Base-by-base conservation (phyloP, 2,888 invertebrate species). In the Tachina grossa region DNA sequence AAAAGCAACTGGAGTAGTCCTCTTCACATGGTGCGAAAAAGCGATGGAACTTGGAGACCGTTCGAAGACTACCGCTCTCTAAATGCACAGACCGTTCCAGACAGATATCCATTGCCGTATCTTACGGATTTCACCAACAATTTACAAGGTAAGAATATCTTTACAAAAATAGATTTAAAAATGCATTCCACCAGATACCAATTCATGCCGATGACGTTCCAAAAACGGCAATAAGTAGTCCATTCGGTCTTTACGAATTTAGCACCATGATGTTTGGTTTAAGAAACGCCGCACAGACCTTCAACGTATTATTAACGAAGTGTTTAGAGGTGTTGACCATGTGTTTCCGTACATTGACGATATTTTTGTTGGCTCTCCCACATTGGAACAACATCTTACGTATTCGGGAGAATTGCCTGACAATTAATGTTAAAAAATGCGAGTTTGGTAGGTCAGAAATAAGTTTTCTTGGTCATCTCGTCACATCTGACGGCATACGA, bases 61-160 rank as follows among this genome's bases (percentile, higher is more conserved):
- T 41, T 41, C n/a, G 61, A 41, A 3, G 41, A 61, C 61, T 61
- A 61, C 39, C 61, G 61, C 10, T n/a, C 61, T 6, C 31, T 61
- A 9, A 41, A 61, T 13, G 41, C 61, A 6, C 61, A 61, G 5
- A 61, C 41, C 4, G 5, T 61, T 4, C 61, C 61, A 3, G 16
- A 61, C 31, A n/a, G 41, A 41, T 61, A 61, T 16, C 61, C 41
- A 1, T 13, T 61, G 13, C 55, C 22, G 5, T 57, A 57, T 31
- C 31, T 57, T 31, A 22, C 55, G 10, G 22, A 57, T 22, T 57
- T 57, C 13, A 57, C 55, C 1, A 57, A 22, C 55, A 57, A 57
- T 22, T 16, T 57, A 22, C n/a, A 13, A 57, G 55, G 55, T n/a
- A 43, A 16, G 16, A 43, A 41, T 5, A 4, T 63, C 3, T 63